Percentiles rank a stretch among this genome's conserved stretches.
Evolutionary conservation across 2,113 vertebrate genomes (phyloP).

Genomic region (Chloebia gouldiae): DNA sequence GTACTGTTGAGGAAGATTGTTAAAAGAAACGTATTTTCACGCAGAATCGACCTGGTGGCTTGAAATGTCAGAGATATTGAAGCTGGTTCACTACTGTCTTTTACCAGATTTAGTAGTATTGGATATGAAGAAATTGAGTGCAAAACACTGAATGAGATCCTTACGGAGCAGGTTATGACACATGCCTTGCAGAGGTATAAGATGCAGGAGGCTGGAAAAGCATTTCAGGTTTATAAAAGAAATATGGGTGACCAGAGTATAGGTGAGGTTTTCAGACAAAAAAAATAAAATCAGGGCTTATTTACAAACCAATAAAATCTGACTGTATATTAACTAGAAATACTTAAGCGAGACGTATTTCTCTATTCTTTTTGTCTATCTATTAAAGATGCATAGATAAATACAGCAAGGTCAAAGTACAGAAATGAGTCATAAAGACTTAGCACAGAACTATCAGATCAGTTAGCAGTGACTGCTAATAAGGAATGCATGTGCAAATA

Average conservation of each 20-base stretch:
- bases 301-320: background rate
- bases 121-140: background rate
- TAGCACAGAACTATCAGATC: background rate
- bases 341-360: background rate
- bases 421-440: background rate
- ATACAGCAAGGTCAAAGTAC: background rate
- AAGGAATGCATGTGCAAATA: background rate
- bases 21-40: background rate
- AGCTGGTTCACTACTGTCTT: background rate
- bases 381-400: background rate
- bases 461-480: background rate
- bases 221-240: background rate
- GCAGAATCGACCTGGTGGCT: background rate
- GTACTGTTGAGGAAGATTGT: background rate
- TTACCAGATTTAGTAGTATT: background rate
- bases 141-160: background rate
- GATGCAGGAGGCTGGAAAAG: background rate
- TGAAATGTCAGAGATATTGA: background rate
- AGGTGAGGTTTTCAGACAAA: background rate
- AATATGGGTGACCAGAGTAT: rapidly evolving
- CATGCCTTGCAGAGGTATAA: background rate
- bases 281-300: background rate
- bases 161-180: background rate
- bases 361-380: background rate
- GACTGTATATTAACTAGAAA: background rate